Conservation (phyloP, 2,888 invertebrate species). For the Cephus sareptanus region DNA sequence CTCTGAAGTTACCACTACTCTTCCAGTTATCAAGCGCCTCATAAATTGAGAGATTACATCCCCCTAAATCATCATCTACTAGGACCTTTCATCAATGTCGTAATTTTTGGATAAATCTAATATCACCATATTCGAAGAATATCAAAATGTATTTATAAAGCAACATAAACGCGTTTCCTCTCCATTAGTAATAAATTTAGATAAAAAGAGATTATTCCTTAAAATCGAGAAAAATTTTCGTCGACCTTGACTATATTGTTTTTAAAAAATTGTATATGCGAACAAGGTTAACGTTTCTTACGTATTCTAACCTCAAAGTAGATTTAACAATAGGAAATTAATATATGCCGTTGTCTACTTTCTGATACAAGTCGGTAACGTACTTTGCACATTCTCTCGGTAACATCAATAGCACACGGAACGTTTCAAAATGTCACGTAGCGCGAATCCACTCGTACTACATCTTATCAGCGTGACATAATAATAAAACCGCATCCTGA, state of each 20-base stretch:
- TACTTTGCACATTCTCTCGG: background rate
- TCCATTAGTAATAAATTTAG: background rate
- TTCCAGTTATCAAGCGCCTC: too few species aligned
- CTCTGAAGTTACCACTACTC: too few species aligned
- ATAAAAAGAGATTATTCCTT: too few species aligned
- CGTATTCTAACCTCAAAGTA: background rate
- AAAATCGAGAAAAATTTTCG: too few species aligned
- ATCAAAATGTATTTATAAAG: background rate
- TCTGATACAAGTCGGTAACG: background rate
- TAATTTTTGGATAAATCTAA: background rate
- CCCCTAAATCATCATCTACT: background rate
- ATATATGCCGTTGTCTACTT: background rate
- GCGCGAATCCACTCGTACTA: too few species aligned
- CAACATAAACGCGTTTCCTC: background rate
- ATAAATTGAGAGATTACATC: background rate
- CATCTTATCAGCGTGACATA: background rate
- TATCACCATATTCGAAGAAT: background rate
- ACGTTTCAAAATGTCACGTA: too few species aligned
- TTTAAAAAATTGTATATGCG: too few species aligned
- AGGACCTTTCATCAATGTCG: background rate
- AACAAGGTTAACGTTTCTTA: background rate
- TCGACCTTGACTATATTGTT: too few species aligned
- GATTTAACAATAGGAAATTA: background rate
- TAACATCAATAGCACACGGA: too few species aligned
- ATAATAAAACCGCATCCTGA: background rate